Conservation (phyloP, 1,140 invertebrate genomes). For the Centruroides sculpturatus region DNA sequence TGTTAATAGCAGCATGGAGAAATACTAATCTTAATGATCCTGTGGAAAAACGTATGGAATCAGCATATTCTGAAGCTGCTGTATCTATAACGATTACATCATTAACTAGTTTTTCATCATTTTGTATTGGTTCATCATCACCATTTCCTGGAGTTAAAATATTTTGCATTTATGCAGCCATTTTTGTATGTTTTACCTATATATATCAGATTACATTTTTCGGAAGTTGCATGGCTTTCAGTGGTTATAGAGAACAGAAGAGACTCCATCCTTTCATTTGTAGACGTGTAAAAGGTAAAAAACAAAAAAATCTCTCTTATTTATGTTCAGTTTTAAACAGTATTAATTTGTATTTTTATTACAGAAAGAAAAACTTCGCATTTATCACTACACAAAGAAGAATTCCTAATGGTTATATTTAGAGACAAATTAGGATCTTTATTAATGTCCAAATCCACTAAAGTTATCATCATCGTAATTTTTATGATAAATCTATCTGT, state of each 20-base stretch:
- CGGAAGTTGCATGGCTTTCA: constrained; percentile 72
- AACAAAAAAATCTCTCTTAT: too few species aligned
- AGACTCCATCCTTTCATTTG: constrained; percentile 50
- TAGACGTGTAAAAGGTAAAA: too few species aligned
- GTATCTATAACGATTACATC: constrained; percentile 97
- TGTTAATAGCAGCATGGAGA: constrained; percentile 86
- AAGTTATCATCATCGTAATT: constrained; percentile 54
- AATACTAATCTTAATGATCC: constrained; percentile 58
- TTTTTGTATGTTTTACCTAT: constrained; percentile 82
- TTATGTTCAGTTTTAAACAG: too few species aligned
- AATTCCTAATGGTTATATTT: constrained; percentile 68
- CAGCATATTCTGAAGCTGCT: constrained; percentile 81
- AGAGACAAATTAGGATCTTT: constrained; percentile 58
- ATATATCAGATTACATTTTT: constrained; percentile 91
- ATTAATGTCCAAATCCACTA: constrained; percentile 58
- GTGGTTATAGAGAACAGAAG: constrained; percentile 68
- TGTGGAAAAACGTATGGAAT: constrained; percentile 69
- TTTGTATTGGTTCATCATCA: constrained; percentile 89
- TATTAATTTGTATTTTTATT: too few species aligned
- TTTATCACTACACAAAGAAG: background rate
- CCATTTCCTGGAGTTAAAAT: constrained; percentile 87
- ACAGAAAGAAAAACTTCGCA: too few species aligned
- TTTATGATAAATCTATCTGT: constrained; percentile 67
- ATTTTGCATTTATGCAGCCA: constrained; percentile 89
- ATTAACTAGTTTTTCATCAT: constrained; percentile 87